phyloP scores from a whole-genome alignment of 2,113 vertebrate genomes.

The Oncorhynchus mykiss region DNA sequence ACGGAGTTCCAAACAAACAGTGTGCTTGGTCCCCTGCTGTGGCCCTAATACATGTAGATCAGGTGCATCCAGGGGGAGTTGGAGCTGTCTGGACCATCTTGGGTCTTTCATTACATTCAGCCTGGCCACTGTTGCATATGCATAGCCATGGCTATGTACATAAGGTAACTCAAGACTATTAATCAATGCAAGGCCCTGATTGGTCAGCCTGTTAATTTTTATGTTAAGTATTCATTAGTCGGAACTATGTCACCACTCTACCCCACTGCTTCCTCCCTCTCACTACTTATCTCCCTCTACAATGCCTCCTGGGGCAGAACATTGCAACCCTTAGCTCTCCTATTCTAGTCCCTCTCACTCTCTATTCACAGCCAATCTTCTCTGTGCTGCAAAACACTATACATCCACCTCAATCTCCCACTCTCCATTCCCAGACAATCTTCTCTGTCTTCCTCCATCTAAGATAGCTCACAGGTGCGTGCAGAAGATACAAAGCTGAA shows the following conservation, averaged over 20 bases:
- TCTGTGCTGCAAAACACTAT: no score
- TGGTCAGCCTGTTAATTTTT: conserved; percentile 57
- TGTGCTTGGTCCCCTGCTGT: conserved; percentile 35
- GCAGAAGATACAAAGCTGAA: no score
- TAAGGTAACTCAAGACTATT: conserved; percentile 75
- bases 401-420: no score
- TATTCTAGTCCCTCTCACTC: no score
- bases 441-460: no score
- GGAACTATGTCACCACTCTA: conserved; percentile 52
- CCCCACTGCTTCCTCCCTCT: conserved; percentile 38
- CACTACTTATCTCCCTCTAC: no score
- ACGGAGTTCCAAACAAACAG: conserved; percentile 24
- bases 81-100: conserved; percentile 57
- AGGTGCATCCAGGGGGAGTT: conserved; percentile 57
- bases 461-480: no score
- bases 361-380: no score
- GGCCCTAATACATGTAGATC: conserved; percentile 56
- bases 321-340: no score
- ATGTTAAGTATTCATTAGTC: conserved; percentile 55
- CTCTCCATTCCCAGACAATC: no score
- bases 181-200: conserved; percentile 61
- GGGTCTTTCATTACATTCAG: conserved; percentile 60
- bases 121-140: conserved; percentile 62
- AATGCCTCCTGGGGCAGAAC: no score
- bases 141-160: conserved; percentile 69